A percentile compares a stretch with the other conserved stretches of the same genome.
phyloP scores from a whole-genome alignment of 2,888 invertebrate species.

The Stenichneumon culpator region DNA sequence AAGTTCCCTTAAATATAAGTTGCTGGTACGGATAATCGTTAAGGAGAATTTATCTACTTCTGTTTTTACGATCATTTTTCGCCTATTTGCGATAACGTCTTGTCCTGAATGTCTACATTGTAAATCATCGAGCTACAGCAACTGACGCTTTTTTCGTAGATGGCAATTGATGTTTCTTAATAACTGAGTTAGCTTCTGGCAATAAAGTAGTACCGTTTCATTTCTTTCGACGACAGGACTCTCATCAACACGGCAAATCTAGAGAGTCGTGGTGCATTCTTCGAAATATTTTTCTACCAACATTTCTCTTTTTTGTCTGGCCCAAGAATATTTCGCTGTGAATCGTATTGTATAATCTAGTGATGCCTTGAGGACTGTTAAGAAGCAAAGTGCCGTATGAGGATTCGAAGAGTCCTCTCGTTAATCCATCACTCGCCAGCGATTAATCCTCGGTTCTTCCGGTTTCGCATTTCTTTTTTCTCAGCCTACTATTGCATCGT shows the following conservation, averaged over 20 bases:
- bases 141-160: conserved; percentile 2
- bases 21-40: conserved; percentile 40
- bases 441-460: conserved; percentile 46
- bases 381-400: conserved; percentile 13
- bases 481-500: conserved; percentile 30
- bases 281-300: not conserved
- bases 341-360: not conserved
- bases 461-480: conserved; percentile 50
- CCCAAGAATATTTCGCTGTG: conserved; percentile 26
- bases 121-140: conserved; percentile 15
- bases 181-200: conserved; percentile 7
- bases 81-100: conserved; percentile 3
- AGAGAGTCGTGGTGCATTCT: not conserved
- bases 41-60: conserved; percentile 19
- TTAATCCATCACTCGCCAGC: conserved; percentile 39
- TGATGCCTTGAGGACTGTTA: conserved; percentile 27
- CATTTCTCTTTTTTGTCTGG: conserved; percentile 10
- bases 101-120: conserved; percentile 31
- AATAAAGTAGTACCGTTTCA: conserved; percentile 34
- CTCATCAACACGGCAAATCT: not conserved
- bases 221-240: conserved; percentile 15
- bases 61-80: conserved; percentile 47
- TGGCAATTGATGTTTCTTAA: not conserved
- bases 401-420: conserved; percentile 1
- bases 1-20: not conserved